Base-by-base conservation (phyloP, 1,140 invertebrate genomes). In the Saccostrea cuccullata region DNA sequence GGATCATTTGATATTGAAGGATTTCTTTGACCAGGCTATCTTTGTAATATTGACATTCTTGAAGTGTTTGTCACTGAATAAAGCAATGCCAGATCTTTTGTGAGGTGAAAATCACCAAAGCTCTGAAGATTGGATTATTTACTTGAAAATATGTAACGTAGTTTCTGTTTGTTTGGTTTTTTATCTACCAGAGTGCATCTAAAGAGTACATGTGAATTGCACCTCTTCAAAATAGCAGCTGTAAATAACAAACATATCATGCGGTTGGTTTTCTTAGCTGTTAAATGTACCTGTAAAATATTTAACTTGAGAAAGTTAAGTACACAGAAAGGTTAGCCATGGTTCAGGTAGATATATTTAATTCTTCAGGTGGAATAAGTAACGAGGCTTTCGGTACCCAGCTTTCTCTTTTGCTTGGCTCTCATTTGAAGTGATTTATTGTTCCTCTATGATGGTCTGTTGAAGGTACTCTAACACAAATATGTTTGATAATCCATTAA, bases 401-500 rank as follows among this genome's bases (percentile, higher is more conserved):
- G 70, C 13, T 77, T 77, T 77, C 23, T 64, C 58, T 64, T 17
- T 77, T 30, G 70, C 70, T 30, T 15, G 70, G 30, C 30, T 64
- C 26, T 77, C 26, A 30, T 77, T 26, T 77, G 70, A 77, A 77
- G 70, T 77, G 70, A 77, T 77, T 77, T 77, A 77, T 77, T 77
- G 70, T 77, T 15, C 23, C 26, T 11, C 23, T 26, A 36, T 36
- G 70, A 77, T 77, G 70, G 70, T 77, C 26, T 26, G 70, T 77
- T 77, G 70, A 77, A 77, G 70, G 70, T 77, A 26, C 70, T 77
- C 30, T 30, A 77, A 77, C 70, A 77, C 70, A 77, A 77, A 77
- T 77, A 77, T 77, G 70, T 77, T 77, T 77, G 70, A 77, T 30
- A 77, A 77, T 77, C 70, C 26, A 77, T 30, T 77, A 77, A 77